Evolutionary conservation across 2,888 invertebrate species (phyloP), one percentile per base, ranked within the genome.

Genomic region (Andrena praecox): DNA sequence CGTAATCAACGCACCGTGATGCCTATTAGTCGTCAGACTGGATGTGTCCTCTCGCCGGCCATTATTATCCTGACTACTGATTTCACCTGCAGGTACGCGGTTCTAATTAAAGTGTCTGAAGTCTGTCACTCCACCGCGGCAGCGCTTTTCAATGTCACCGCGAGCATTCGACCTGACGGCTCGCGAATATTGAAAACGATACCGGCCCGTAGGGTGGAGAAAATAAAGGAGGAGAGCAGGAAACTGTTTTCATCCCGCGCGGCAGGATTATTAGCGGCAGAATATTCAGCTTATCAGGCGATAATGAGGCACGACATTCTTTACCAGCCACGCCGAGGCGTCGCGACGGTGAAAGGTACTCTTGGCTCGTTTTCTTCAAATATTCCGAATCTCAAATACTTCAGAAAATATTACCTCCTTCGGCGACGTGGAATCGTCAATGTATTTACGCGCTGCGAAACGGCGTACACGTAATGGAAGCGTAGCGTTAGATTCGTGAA

Each of bases 1-100:
- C 77, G 76, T 85, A 82, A 82, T 82, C 86, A 80, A 74, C 76
- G 50, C 76, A 50, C 72, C 62, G 66, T 64, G 79, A 79, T 71
- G 77, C 76, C 85, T 78, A 77, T 76, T 82, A 86, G 78, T 80
- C 73, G 77, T 66, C 76, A 67, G 77, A 24, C 74, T 74, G 62
- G 73, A 71, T 70, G 33, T 80, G 63, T 82, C 85, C 84, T 78
- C 70, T 63, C 77, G 63, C 66, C 63, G 60, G n/a, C 77, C 79
- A 71, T 87, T 87, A 87, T 85, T 87, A 86, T 86, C 79, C 81
- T 79, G 80, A 81, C 80, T 80, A 84, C 85, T 79, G 87, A 85
- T 82, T 85, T 76, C 81, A 87, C 72, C 80, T 67, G 82, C 77
- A 63, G 78, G 56, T 72, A 79, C 77, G 70, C 48, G 70, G 27